These are phyloP conservation scores for Euthynnus affinis DNA, from an alignment of 2,797 vertebrate genomes.

Conservation along the genomic window DNA sequence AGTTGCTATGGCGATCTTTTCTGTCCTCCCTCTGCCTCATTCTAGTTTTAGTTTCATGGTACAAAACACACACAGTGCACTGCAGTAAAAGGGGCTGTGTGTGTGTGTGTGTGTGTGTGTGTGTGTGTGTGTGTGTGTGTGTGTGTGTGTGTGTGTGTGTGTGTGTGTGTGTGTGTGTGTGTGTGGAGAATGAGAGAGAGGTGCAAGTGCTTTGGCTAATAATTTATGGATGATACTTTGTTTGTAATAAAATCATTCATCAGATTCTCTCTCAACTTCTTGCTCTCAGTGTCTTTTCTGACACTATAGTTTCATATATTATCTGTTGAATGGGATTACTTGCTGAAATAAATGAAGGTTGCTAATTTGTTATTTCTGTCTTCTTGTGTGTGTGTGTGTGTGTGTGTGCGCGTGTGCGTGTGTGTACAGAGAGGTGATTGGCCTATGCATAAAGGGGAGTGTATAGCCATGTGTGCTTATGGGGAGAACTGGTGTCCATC, in stretches of 20 bases:
- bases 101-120: not conserved
- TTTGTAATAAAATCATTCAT: no score
- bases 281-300: not conserved
- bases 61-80: conserved; percentile 29
- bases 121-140: not conserved
- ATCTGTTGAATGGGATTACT: not conserved
- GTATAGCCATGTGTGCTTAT: conserved; percentile 93
- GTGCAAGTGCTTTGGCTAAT: not conserved
- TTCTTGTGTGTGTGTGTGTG: not conserved
- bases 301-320: not conserved
- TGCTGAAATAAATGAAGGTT: not conserved
- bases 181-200: not conserved
- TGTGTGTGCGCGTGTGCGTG: not conserved
- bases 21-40: conserved; percentile 25
- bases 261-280: not conserved
- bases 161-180: not conserved
- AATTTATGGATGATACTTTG: no score
- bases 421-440: conserved; percentile 92
- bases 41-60: conserved; percentile 43
- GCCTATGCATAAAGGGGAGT: conserved; percentile 97
- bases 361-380: not conserved
- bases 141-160: not conserved
- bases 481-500: conserved; percentile 98
- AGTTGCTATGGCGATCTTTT: conserved; percentile 54
- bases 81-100: conserved; percentile 22